Base-by-base conservation (phyloP, 2,888 invertebrate genomes). In the Cheilosia pagana region DNA sequence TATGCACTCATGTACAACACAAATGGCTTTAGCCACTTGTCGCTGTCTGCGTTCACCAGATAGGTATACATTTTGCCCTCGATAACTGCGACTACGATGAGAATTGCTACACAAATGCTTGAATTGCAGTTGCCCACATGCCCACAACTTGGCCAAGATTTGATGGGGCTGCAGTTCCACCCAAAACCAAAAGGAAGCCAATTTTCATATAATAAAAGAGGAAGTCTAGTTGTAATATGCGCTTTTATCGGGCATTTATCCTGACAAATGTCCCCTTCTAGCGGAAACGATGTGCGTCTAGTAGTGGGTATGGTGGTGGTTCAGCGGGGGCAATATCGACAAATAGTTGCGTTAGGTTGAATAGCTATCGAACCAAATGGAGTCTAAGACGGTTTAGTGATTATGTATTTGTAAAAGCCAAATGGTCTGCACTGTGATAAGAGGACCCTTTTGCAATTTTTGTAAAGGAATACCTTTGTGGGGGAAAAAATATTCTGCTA, bases 201-300 rank as follows among this genome's bases (percentile, higher is more conserved):
- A 83, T 79, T 70, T 83, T 83, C 79, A 65, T 83, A 70, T 70
- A 65, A 75, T 79, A 83, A 79, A 63, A 45, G 83, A 83, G 78
- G 83, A 74, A 83, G 83, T 79, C 59, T 53, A 75, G 79, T 79
- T 55, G 81, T 83, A 83, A 83, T 83, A 79, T 79, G 83, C 83
- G 83, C 83, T 75, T 83, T 83, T 83, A 79, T 83, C 68, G 74
- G 72, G 74, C 70, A 83, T 83, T 83, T 83, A 83, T 79, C 70
- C 78, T 83, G 83, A 79, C 83, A 79, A 83, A 83, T 78, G 74
- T 57, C 60, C 50, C 59, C 74, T 74, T n/a, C 43, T 60, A 55
- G 12, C 72, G 82, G 72, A 83, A 78, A 74, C 62, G 43, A 60
- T 82, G 67, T 77, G 82, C 70, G 57, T 57, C 35, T 72, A 19